phyloP scores from a whole-genome alignment of 2,797 vertebrate genomes.

The Taenioides sp. region DNA sequence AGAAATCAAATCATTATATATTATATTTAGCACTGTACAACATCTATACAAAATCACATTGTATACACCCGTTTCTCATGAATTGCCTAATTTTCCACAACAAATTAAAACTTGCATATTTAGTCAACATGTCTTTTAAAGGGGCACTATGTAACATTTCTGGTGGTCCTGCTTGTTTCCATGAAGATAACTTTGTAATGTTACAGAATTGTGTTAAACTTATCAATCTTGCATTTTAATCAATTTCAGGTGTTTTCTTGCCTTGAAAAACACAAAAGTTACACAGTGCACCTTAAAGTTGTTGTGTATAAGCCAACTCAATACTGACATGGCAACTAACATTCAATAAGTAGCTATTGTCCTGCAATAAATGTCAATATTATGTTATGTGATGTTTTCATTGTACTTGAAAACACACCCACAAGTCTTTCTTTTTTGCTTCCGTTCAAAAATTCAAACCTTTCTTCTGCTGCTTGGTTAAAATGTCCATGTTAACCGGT shows the following conservation, averaged over 20 bases:
- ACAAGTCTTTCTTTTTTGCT: conserved; percentile 1
- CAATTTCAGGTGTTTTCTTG: neutral
- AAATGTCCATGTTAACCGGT: neutral
- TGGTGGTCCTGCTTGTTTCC: neutral
- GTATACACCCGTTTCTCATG: neutral
- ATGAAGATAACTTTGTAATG: neutral
- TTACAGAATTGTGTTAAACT: neutral
- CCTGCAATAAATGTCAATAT: neutral
- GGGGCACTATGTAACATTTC: neutral
- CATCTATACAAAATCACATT: neutral
- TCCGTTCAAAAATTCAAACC: neutral
- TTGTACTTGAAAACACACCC: conserved; percentile 19
- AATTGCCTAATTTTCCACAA: neutral
- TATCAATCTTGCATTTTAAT: neutral
- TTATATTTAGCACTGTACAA: conserved; percentile 8
- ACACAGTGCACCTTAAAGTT: neutral
- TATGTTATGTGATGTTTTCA: neutral
- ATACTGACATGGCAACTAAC: conserved; percentile 20
- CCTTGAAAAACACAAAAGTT: neutral
- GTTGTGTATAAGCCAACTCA: neutral
- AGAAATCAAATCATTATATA: neutral
- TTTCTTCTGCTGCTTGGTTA: neutral
- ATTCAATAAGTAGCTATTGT: conserved; percentile 19
- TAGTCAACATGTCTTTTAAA: neutral
- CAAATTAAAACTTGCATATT: neutral